These are phyloP conservation scores for Hemicentrotus pulcherrimus DNA, from an alignment of 35 echinoderm and acorn worm genomes.

Conservation along the genomic window DNA sequence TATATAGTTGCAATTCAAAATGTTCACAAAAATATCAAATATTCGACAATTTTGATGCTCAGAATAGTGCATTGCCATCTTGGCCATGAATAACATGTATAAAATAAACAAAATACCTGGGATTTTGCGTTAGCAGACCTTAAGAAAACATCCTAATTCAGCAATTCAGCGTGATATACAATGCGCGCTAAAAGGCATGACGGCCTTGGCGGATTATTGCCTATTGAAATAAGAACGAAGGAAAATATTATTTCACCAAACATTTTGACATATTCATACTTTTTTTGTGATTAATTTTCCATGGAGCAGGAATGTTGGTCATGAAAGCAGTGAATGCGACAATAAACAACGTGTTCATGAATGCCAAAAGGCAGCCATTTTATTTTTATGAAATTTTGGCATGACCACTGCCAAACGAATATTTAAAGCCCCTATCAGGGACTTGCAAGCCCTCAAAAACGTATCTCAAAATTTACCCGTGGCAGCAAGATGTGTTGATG, in stretches of 20 bases:
- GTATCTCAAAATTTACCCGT: too few relatives aligned
- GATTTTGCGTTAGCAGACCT: background rate
- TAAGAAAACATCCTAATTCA: background rate
- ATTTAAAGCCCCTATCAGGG: background rate
- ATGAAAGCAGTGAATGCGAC: background rate
- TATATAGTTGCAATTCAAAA: background rate
- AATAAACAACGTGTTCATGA: background rate
- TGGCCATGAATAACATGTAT: background rate
- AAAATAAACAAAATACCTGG: background rate
- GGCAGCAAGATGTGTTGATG: too few relatives aligned
- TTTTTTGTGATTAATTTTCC: background rate
- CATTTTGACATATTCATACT: conserved; percentile 1
- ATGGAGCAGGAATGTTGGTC: background rate
- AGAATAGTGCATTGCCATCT: background rate
- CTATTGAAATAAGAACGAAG: background rate
- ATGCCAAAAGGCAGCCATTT: background rate
- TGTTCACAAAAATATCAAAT: background rate
- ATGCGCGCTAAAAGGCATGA: background rate
- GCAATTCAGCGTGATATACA: background rate
- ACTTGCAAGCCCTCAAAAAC: too few relatives aligned
- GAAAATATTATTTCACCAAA: background rate
- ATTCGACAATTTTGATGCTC: background rate
- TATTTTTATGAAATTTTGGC: background rate
- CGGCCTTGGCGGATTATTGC: background rate
- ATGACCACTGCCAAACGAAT: background rate